Conservation (phyloP, 2,888 invertebrate species). For the Drosophila pseudotakahashii region DNA sequence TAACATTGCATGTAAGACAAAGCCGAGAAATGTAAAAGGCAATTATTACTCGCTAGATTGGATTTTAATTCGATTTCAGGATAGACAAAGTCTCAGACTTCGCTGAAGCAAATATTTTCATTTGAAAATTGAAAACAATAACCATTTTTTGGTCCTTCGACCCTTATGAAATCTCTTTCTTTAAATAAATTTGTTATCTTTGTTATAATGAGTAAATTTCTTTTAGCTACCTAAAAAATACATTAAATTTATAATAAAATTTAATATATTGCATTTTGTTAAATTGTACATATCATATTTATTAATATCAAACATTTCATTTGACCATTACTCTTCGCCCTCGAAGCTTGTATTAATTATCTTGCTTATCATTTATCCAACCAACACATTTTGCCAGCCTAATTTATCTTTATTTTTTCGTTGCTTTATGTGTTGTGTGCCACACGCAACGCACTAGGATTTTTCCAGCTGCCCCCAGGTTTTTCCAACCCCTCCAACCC, state of each 20-base stretch:
- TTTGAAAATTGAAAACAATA: background rate
- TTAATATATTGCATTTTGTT: too few relatives aligned
- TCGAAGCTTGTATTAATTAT: conserved; percentile 62
- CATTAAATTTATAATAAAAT: too few relatives aligned
- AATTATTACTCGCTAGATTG: conserved; percentile 84
- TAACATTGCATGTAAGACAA: background rate
- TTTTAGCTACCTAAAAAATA: too few relatives aligned
- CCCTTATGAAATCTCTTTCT: background rate
- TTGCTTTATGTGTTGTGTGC: conserved; percentile 27
- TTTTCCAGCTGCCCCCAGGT: conserved; percentile 17
- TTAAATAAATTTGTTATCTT: too few relatives aligned
- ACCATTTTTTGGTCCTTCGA: background rate
- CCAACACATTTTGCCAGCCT: conserved; percentile 44
- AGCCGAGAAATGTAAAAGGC: conserved; percentile 65
- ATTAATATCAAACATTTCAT: conserved; percentile 45
- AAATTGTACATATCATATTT: too few relatives aligned
- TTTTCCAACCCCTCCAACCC: background rate
- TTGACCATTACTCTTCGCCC: conserved; percentile 27
- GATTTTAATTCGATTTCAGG: conserved; percentile 82
- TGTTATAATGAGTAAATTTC: too few relatives aligned
- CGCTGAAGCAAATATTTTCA: background rate
- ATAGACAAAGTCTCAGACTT: conserved; percentile 10
- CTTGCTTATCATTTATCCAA: conserved; percentile 28
- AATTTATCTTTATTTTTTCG: conserved; percentile 64
- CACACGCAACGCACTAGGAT: conserved; percentile 59